Percentiles rank a stretch among this genome's conserved stretches.
Conservation (phyloP, 2,888 invertebrate genomes). For the Drosophila algonquin region DNA sequence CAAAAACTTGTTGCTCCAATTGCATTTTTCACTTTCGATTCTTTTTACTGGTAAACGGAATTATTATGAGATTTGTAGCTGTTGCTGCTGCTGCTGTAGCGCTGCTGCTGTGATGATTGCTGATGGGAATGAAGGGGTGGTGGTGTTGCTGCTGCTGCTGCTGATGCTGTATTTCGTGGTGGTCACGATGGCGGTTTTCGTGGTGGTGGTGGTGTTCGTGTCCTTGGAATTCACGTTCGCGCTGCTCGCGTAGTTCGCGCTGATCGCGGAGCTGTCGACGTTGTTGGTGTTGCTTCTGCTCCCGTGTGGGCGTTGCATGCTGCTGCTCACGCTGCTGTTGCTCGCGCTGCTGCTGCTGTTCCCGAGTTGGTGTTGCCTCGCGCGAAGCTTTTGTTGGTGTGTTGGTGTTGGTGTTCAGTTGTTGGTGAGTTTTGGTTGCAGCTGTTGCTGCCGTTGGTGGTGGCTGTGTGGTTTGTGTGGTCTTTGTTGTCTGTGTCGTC, state of each 20-base stretch:
- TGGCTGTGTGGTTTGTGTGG: constrained; percentile 45
- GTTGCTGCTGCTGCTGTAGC: constrained; percentile 76
- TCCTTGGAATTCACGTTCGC: constrained; percentile 29
- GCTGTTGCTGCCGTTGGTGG: constrained; percentile 26
- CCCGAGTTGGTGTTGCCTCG: constrained; percentile 71
- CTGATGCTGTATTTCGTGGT: constrained; percentile 45
- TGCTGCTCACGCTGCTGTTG: constrained; percentile 57
- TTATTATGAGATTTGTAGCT: constrained; percentile 82
- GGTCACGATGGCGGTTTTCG: constrained; percentile 59
- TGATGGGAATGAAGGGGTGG: constrained; percentile 44
- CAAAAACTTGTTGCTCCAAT: constrained; percentile 60
- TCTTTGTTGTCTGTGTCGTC: constrained; percentile 39
- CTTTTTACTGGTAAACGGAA: constrained; percentile 82
- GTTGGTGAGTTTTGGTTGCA: constrained; percentile 47
- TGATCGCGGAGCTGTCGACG: constrained; percentile 55
- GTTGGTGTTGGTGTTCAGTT: constrained; percentile 60
- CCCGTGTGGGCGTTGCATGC: constrained; percentile 7
- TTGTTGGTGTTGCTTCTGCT: constrained; percentile 32
- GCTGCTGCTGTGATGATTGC: constrained; percentile 58
- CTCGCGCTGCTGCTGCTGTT: constrained; percentile 48
- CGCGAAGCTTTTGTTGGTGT: constrained; percentile 70
- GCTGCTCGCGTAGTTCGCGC: constrained; percentile 23
- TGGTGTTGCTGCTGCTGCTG: constrained; percentile 37
- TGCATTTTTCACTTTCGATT: constrained; percentile 38
- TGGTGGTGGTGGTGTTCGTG: constrained; percentile 50